Evolutionary conservation across 2,113 vertebrate species (phyloP), one percentile per base, ranked within the genome.

Genomic region (Hippocampus zosterae): DNA sequence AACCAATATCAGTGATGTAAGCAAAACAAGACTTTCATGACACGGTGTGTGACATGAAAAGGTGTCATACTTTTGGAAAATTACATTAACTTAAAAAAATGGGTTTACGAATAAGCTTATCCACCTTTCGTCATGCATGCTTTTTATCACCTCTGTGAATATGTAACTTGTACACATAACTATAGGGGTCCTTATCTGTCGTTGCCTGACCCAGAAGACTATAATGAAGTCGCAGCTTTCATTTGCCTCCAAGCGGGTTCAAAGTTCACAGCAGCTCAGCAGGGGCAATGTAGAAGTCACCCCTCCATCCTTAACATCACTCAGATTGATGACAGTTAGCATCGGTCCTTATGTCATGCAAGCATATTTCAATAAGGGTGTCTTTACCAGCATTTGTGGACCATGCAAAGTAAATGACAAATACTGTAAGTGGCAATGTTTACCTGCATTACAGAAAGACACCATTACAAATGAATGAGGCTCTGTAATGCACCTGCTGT

Each of bases 401-500:
- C 70, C 80, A 73, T 66, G 63, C 52, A 48, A 70, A 78, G 83
- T 81, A 85, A 79, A 86, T 82, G 81, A 85, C 83, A 87, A 79
- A 87, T 82, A 87, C 82, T n/a, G n/a, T n/a, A n/a, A n/a, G 87
- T 85, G 85, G 78, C 76, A 82, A 85, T 88, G 85, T 85, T 85
- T 80, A 74, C 85, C 76, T 79, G 78, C 87, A 89, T 90, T 90
- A 91, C 81, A 71, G 50, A 87, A 87, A 88, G 81, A 89, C 76
- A 46, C 69, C 74, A 85, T 89, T 73, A 89, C 74, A 85, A 85
- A 92, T 91, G 70, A 67, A 91, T 89, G 86, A 86, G 80, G 72
- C 75, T 81, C 87, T 81, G 88, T 80, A 89, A 89, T 88, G 87
- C 87, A 86, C 79, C 89, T 90, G 85, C 84, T 84, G 78, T 78